Evolutionary conservation across 2,888 invertebrate species (phyloP).

Genomic region (Ommatoiulus sabulosus): DNA sequence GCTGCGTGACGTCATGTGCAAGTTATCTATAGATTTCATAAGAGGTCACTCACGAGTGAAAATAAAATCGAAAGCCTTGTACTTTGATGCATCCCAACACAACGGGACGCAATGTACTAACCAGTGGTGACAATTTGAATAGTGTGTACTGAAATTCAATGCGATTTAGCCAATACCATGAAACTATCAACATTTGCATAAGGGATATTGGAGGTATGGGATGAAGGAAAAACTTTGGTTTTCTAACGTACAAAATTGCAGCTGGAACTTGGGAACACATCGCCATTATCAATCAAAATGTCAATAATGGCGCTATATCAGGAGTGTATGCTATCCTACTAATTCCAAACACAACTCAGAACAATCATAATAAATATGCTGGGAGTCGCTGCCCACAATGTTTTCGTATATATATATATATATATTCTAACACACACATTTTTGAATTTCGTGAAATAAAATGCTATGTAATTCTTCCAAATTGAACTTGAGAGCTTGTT

Average conservation of each 20-base stretch:
- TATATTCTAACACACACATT: too few species aligned
- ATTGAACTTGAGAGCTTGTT: constrained; percentile 33
- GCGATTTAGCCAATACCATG: not conserved
- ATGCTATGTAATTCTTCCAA: constrained; percentile 30
- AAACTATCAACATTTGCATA: not conserved
- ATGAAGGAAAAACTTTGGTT: not conserved
- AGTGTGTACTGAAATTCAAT: not conserved
- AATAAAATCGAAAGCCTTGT: too few species aligned
- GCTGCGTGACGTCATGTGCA: too few species aligned
- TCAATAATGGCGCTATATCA: not conserved
- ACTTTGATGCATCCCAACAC: not conserved
- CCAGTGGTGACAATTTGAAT: not conserved
- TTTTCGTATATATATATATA: not conserved
- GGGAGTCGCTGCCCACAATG: not conserved
- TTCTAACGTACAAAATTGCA: not conserved
- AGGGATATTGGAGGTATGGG: not conserved
- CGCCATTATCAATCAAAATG: constrained; percentile 11
- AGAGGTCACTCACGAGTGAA: too few species aligned
- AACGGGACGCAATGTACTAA: not conserved
- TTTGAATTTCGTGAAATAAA: not conserved
- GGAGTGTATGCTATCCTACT: not conserved
- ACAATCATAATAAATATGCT: not conserved
- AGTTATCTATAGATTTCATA: too few species aligned
- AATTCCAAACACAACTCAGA: constrained; percentile 18
- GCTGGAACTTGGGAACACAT: not conserved